Evolutionary conservation across 1,140 invertebrate genomes (phyloP), one percentile per base, ranked within the genome.

Genomic region (Daktulosphaira vitifoliae): DNA sequence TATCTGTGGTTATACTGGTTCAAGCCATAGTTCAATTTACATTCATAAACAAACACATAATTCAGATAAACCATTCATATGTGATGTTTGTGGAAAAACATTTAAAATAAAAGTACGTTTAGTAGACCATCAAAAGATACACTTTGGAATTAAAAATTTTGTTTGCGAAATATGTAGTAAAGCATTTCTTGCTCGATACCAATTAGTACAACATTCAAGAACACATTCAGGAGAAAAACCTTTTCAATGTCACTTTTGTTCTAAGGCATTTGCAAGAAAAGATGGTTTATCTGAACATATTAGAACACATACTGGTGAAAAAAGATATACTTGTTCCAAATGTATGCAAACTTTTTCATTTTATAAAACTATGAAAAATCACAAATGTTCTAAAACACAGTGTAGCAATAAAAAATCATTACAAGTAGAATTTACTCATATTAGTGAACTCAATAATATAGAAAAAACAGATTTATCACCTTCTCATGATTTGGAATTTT

Each of bases 11-110:
- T 95, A 96, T 76, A 89, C 91, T 0, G 96, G 96, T 72, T 92
- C 93, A 0, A 93, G 96, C 76, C 88, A 94, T 69, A 93, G 90
- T 11, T 96, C 96, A 73, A 78, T 97, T 9, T 80, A 92, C 0
- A 94, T 94, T 1, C 94, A 97, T 76, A 87, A 94, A 68, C 92
- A 96, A 75, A 96, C 92, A 0, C 90, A 93, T 75, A 90, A 88
- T 25, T 84, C 84, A 48, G 81, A 80, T 38, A 93, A 94, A 73
- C 90, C 91, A 2, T 90, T 88, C 75, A 80, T 85, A 6, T 97
- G 94, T 72, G 76, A 81, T 26, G 79, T 88, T 33, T 97, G 94
- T 74, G 87, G 89, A 39, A 95, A 96, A 76, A 84, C 88, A 0
- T 97, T 97, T 72, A 91, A 92, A 0, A 79, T 96, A 18, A 96